phyloP scores from a whole-genome alignment of 2,888 invertebrate genomes.

The Limnephilus marmoratus region DNA sequence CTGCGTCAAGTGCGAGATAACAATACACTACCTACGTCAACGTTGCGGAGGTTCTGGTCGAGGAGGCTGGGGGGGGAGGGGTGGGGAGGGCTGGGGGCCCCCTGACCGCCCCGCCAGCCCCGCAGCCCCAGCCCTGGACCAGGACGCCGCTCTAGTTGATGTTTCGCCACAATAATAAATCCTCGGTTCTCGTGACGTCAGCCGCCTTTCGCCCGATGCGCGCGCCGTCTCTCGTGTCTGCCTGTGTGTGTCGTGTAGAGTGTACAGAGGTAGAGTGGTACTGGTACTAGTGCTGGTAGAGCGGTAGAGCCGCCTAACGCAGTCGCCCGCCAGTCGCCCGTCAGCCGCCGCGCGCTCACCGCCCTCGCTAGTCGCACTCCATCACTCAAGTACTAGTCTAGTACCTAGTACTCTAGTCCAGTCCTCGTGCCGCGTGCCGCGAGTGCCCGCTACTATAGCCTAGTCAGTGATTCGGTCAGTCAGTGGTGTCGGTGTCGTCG shows the following conservation, averaged over 20 bases:
- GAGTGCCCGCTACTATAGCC: not conserved
- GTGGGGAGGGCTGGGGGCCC: not conserved
- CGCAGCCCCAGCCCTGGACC: not conserved
- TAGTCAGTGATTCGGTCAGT: conserved; percentile 9
- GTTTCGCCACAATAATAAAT: not conserved
- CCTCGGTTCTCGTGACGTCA: conserved; percentile 76
- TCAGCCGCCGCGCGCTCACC: conserved; percentile 76
- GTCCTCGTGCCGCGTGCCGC: not conserved
- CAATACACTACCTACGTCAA: not conserved
- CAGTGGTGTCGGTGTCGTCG: conserved; percentile 24
- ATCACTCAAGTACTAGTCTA: not conserved
- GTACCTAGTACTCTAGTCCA: not conserved
- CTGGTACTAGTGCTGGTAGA: not conserved
- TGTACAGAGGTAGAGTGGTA: not conserved
- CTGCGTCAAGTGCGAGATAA: not conserved
- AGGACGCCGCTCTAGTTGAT: not conserved
- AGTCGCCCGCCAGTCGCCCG: conserved; percentile 70
- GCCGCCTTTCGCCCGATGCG: conserved; percentile 74
- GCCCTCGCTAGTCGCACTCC: conserved; percentile 66
- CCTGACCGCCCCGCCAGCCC: not conserved
- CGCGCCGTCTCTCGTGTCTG: conserved; percentile 69
- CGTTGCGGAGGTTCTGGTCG: not conserved
- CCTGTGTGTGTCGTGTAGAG: not conserved
- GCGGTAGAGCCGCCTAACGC: conserved; percentile 57
- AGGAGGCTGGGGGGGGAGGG: too few species aligned